Conservation (phyloP, 2,797 vertebrate species). For the Ibycter americanus region DNA sequence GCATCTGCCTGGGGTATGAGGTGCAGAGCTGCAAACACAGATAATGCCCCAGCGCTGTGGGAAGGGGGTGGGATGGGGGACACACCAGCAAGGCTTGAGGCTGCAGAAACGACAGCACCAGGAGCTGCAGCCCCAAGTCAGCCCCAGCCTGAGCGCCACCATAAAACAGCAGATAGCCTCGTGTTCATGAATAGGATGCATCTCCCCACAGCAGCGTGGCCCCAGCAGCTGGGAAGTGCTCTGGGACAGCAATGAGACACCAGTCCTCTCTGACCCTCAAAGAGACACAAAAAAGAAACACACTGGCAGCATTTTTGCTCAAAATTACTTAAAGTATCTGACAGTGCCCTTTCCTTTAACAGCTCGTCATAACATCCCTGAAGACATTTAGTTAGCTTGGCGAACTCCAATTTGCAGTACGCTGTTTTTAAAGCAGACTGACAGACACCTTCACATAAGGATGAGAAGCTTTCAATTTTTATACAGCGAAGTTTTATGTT, state of each 20-base stretch:
- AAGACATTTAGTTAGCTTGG: constrained; percentile 28
- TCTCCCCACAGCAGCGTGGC: not conserved
- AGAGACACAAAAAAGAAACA: not conserved
- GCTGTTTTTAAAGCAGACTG: not conserved
- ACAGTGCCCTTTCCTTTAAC: not conserved
- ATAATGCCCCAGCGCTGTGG: fast-evolving
- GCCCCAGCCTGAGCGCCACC: fast-evolving
- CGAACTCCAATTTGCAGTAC: constrained; percentile 6
- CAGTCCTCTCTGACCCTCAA: not conserved
- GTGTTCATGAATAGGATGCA: fast-evolving
- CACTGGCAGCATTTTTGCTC: not conserved
- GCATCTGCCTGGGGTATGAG: not conserved
- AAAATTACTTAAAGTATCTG: constrained; percentile 17
- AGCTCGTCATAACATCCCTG: not conserved
- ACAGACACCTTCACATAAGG: not conserved
- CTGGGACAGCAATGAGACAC: not conserved
- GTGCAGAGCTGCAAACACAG: not conserved
- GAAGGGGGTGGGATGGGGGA: not conserved
- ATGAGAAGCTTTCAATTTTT: not conserved
- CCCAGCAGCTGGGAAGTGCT: not conserved
- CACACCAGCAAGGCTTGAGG: not conserved
- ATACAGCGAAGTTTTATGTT: not conserved
- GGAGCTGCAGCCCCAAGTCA: not conserved
- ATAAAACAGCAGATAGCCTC: not conserved
- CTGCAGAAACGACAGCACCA: not conserved